Evolutionary conservation across 2,113 vertebrate genomes (phyloP).

Genomic region (Bungarus multicinctus): DNA sequence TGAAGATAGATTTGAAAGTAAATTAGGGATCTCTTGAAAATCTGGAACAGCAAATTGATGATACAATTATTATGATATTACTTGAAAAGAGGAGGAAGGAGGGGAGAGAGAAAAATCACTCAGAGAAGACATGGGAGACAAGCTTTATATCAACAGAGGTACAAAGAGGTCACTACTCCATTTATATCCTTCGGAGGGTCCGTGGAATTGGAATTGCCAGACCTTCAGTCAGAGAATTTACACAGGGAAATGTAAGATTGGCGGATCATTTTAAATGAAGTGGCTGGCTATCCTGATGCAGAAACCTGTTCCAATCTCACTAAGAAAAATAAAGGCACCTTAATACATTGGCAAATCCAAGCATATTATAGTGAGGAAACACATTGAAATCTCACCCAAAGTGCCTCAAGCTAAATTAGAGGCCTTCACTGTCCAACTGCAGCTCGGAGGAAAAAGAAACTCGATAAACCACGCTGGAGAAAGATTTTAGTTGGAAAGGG

Average conservation of each 20-base stretch:
- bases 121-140: background rate
- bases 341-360: background rate
- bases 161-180: slow-evolving; percentile 4
- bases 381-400: background rate
- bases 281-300: background rate
- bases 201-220: background rate
- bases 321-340: background rate
- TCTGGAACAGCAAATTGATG: slow-evolving; percentile 20
- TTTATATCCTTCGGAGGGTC: background rate
- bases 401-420: background rate
- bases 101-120: background rate
- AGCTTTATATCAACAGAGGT: slow-evolving; percentile 9
- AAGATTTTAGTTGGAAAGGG: background rate
- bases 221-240: background rate
- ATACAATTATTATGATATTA: slow-evolving; percentile 21
- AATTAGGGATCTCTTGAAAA: slow-evolving; percentile 21
- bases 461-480: background rate
- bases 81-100: background rate
- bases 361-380: background rate
- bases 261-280: slow-evolving; percentile 8
- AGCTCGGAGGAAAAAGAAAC: background rate
- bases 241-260: background rate
- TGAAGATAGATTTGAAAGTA: slow-evolving; percentile 36
- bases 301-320: background rate
- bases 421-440: background rate